phyloP scores from a whole-genome alignment of 2,797 vertebrate species.

The Molothrus aeneus region DNA sequence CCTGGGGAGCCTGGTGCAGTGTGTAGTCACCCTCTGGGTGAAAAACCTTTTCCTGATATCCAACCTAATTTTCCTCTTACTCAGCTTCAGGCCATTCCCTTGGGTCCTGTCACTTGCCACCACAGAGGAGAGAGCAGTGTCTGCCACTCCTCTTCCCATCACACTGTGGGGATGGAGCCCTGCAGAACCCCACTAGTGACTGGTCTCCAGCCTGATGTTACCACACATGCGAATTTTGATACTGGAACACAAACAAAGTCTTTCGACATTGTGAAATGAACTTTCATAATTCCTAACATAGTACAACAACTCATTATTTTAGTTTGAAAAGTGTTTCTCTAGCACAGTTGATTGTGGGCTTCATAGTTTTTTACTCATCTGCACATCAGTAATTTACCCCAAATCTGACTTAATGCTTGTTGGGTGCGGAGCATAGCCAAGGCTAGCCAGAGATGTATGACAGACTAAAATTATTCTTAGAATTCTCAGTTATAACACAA shows the following conservation, averaged over 20 bases:
- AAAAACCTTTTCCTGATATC: neutral
- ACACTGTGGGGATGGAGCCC: fast-evolving
- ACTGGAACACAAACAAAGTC: neutral
- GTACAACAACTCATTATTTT: neutral
- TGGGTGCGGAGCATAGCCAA: neutral
- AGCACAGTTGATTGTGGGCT: neutral
- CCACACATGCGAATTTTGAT: neutral
- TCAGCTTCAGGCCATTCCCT: neutral
- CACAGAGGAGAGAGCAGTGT: neutral
- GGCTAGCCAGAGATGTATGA: neutral
- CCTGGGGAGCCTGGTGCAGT: neutral
- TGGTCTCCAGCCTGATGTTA: neutral
- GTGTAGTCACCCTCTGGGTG: neutral
- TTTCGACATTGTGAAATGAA: neutral
- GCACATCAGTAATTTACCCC: neutral
- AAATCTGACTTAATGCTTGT: neutral
- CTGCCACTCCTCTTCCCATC: neutral
- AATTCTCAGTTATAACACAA: neutral
- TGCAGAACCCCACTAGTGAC: too few relatives aligned
- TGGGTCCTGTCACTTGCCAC: neutral
- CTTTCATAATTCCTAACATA: neutral
- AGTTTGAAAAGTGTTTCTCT: neutral
- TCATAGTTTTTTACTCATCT: neutral
- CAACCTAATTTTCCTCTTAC: neutral
- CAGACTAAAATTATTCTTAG: neutral